phyloP scores from a whole-genome alignment of 2,113 vertebrate species.

The Acrocephalus arundinaceus region DNA sequence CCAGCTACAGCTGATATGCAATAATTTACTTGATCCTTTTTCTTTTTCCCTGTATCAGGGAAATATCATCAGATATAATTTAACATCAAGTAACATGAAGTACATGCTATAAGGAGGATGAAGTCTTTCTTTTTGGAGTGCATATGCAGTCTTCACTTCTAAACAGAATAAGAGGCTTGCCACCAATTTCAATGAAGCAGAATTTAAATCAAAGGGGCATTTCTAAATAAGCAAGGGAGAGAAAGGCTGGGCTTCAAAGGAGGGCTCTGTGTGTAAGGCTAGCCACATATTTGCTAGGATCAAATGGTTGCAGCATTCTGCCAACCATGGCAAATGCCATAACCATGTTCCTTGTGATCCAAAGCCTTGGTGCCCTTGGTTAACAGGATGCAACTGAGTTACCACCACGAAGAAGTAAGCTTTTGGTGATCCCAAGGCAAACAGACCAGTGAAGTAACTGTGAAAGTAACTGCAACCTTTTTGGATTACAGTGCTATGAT shows the following conservation, averaged over 20 bases:
- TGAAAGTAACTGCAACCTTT: background rate
- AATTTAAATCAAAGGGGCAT: background rate
- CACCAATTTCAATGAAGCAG: background rate
- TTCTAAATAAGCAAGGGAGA: background rate
- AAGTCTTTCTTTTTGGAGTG: background rate
- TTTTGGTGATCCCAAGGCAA: background rate
- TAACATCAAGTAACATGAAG: background rate
- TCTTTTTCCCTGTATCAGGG: background rate
- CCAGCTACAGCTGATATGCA: background rate
- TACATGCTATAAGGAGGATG: background rate
- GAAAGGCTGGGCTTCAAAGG: background rate
- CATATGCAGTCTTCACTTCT: background rate
- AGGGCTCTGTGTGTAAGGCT: background rate
- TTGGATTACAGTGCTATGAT: background rate
- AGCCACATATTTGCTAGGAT: background rate
- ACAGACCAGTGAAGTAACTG: background rate
- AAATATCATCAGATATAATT: background rate
- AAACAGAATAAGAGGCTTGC: background rate
- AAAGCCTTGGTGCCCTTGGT: background rate
- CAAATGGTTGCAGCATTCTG: background rate
- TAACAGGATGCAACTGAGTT: background rate
- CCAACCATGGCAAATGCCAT: background rate
- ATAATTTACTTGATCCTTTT: background rate
- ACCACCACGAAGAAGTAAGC: background rate
- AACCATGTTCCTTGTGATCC: background rate